Conservation (phyloP, 2,113 vertebrate species). For the Glaucidium brasilianum region DNA sequence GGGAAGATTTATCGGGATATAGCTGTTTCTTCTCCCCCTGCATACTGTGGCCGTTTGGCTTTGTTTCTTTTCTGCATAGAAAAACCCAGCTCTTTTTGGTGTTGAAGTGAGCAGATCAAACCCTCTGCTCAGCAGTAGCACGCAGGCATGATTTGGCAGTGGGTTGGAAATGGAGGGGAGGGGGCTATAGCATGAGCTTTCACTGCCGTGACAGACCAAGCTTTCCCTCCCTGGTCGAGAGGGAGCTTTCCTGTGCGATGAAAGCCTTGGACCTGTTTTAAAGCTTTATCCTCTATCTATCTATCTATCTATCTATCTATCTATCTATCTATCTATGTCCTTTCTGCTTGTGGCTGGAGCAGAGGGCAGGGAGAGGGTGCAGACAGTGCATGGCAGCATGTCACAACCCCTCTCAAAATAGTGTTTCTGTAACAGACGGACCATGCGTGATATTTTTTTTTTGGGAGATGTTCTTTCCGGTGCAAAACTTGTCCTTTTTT, state of each 20-base stretch:
- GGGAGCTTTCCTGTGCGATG: background rate
- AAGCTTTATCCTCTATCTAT: no score
- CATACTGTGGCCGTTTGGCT: background rate
- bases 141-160: background rate
- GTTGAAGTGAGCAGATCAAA: background rate
- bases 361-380: background rate
- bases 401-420: background rate
- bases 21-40: background rate
- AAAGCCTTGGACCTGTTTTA: background rate
- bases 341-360: background rate
- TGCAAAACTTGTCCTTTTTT: background rate
- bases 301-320: no score
- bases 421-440: background rate
- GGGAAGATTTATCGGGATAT: background rate
- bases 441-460: background rate
- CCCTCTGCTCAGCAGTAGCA: background rate
- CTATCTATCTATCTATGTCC: no score
- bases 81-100: background rate
- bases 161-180: background rate
- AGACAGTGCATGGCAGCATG: background rate
- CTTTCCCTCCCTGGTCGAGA: background rate
- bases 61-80: background rate
- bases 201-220: background rate
- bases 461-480: background rate
- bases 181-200: background rate